Evolutionary conservation across 2,797 vertebrate species (phyloP).

Genomic region (Luscinia luscinia): DNA sequence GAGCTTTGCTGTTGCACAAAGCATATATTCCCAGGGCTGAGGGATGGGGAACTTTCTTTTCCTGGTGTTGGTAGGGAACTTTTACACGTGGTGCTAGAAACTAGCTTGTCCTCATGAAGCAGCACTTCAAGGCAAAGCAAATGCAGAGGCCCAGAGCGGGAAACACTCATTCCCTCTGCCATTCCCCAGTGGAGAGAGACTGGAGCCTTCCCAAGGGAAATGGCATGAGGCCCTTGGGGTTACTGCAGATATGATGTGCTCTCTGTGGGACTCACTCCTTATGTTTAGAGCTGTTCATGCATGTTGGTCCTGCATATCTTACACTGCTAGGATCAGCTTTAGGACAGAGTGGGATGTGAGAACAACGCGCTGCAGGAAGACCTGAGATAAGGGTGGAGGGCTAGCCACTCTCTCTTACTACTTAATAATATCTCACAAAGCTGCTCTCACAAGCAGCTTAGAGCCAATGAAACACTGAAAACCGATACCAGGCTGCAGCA

Average conservation of each 20-base stretch:
- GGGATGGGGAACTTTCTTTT: neutral
- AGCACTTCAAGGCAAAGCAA: neutral
- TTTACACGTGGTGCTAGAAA: neutral
- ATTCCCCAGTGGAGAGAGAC: neutral
- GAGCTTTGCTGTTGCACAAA: neutral
- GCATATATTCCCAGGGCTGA: neutral
- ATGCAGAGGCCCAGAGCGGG: neutral
- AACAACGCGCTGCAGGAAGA: neutral
- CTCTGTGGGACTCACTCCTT: neutral
- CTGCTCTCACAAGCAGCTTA: neutral
- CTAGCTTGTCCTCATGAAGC: neutral
- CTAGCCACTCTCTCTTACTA: neutral
- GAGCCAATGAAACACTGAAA: neutral
- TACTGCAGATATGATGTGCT: neutral
- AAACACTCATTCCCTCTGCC: fast-evolving
- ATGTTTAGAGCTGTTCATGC: neutral
- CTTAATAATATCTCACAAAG: neutral
- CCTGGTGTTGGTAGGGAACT: neutral
- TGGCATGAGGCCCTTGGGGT: neutral
- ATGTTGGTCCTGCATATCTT: neutral
- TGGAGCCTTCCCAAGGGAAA: neutral
- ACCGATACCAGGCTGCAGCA: neutral
- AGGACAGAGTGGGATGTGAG: neutral
- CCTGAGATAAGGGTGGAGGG: neutral
- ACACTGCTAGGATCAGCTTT: neutral